Evolutionary conservation across 1,140 invertebrate genomes (phyloP).

Genomic region (Palaemon carinicauda): DNA sequence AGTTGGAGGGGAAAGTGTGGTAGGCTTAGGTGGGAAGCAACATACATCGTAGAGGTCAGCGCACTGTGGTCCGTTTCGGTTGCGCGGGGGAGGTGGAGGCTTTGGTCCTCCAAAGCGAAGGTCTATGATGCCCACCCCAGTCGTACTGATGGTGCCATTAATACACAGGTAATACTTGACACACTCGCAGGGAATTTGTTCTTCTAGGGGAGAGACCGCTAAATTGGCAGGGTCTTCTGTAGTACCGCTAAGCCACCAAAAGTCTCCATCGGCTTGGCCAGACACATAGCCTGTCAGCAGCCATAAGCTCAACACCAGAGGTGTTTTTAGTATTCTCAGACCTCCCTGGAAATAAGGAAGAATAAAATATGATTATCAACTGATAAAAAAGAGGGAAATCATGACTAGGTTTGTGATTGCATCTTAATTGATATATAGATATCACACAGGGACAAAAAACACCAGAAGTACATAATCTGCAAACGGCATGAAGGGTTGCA

Average conservation of each 20-base stretch:
- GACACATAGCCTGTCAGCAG: neutral
- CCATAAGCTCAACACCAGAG: neutral
- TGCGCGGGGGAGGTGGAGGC: neutral
- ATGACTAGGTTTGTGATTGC: no score
- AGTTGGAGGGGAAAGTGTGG: neutral
- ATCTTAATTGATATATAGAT: no score
- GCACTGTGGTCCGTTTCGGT: constrained; percentile 27
- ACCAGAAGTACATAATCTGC: no score
- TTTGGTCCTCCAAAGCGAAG: constrained; percentile 68
- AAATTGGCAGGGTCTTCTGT: neutral
- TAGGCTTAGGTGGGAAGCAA: neutral
- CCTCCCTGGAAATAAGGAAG: neutral
- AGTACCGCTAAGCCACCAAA: neutral
- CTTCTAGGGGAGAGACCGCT: neutral
- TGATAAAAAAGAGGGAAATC: no score
- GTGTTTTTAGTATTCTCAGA: neutral
- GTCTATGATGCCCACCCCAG: constrained; percentile 79
- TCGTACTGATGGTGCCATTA: constrained; percentile 72
- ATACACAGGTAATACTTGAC: constrained; percentile 75
- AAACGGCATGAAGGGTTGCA: neutral
- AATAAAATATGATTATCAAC: neutral
- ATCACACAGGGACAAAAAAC: no score
- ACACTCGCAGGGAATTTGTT: constrained; percentile 59
- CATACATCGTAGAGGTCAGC: constrained; percentile 8
- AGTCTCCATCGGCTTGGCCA: neutral